Conservation (phyloP, 2,113 vertebrate genomes). For the Ancistrus triradiatus region DNA sequence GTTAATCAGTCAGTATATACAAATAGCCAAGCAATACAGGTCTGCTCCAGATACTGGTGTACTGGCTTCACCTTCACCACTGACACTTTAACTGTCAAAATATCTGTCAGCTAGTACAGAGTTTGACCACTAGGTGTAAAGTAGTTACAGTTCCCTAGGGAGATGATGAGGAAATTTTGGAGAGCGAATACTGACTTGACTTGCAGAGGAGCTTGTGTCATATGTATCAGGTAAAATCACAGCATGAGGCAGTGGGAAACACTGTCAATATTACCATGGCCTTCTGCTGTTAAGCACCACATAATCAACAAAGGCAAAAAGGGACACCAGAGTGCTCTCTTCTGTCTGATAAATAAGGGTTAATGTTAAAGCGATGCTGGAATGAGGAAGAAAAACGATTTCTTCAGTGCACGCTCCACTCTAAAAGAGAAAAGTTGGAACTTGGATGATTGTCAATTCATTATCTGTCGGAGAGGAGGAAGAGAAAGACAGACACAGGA, state of each 20-base stretch:
- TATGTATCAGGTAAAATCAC: conserved; percentile 28
- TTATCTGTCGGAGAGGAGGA: conserved; percentile 40
- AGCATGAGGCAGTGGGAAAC: conserved; percentile 36
- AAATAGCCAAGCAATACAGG: too few relatives aligned
- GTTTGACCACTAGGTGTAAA: background rate
- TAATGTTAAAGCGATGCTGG: conserved; percentile 3
- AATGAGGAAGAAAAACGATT: conserved; percentile 52
- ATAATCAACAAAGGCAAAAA: conserved; percentile 8
- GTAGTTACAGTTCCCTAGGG: background rate
- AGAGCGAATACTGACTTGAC: conserved; percentile 14
- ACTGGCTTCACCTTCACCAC: too few relatives aligned
- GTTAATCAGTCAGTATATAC: too few relatives aligned
- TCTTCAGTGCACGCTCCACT: conserved; percentile 53
- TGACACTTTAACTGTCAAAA: too few relatives aligned
- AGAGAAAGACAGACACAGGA: conserved; percentile 19
- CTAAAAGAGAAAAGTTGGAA: conserved; percentile 67
- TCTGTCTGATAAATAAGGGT: too few relatives aligned
- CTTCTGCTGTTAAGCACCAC: conserved; percentile 27
- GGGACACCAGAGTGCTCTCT: too few relatives aligned
- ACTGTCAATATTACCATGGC: conserved; percentile 31
- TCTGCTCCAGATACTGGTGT: too few relatives aligned
- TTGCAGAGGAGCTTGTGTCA: conserved; percentile 16
- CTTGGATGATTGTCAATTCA: conserved; percentile 70
- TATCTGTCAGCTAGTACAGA: too few relatives aligned
- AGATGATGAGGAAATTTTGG: background rate